Evolutionary conservation across 2,797 vertebrate genomes (phyloP).

Genomic region (Sternotherus odoratus): DNA sequence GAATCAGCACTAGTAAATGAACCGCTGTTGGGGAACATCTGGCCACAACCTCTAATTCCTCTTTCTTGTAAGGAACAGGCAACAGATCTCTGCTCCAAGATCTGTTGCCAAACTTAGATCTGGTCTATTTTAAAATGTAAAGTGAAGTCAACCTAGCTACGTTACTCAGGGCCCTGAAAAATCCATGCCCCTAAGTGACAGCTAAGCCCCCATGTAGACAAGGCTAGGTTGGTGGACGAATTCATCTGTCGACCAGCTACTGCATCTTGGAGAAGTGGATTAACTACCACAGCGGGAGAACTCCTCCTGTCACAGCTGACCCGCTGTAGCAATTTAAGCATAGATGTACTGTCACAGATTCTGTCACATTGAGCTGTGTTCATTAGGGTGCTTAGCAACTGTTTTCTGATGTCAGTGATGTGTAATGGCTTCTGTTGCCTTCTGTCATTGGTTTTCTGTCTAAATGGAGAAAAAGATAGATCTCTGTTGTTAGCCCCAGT

Average conservation of each 20-base stretch:
- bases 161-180: too few species aligned
- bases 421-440: not conserved
- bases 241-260: too few species aligned
- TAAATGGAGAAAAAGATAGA: not conserved
- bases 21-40: slow-evolving; percentile 57
- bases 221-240: too few species aligned
- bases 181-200: too few species aligned
- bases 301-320: too few species aligned
- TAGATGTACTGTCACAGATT: not conserved
- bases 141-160: not conserved
- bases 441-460: not conserved
- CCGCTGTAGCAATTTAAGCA: too few species aligned
- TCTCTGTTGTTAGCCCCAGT: not conserved
- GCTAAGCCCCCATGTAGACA: too few species aligned
- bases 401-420: not conserved
- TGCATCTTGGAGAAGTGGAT: too few species aligned
- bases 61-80: not conserved
- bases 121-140: not conserved
- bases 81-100: slow-evolving; percentile 4
- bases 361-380: not conserved
- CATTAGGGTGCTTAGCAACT: not conserved
- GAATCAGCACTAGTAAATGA: slow-evolving; percentile 29
- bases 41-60: not conserved
- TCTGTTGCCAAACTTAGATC: not conserved
- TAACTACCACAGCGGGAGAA: too few species aligned